Evolutionary conservation across 2,113 vertebrate genomes (phyloP), one percentile per base, ranked within the genome.

Genomic region (Oophaga pumilio): DNA sequence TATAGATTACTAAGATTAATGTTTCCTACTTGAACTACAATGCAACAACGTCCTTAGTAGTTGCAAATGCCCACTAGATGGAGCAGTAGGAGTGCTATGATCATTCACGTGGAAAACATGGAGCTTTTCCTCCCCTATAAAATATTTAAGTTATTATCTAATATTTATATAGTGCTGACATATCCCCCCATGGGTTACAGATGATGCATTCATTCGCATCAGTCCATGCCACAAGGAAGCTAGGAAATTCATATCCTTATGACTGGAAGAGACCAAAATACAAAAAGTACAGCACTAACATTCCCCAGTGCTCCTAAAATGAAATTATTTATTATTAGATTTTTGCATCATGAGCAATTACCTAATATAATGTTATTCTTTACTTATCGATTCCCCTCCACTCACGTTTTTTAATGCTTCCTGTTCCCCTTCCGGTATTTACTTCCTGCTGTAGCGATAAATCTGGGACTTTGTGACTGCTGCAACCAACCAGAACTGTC

Each of bases 141-240:
- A 74, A 50, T 50, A 28, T 24, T 79, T 79, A 17, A 79, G 26
- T 26, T 57, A 57, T 7, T 57, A 57, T 79, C 53, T 43, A 74
- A 50, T 50, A 74, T 74, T 74, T 50, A 74, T 74, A 11, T 74
- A 18, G 43, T 50, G 71, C 24, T 79, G 77, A 79, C 71, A 74
- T 49, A 50, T 50, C 50, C 50, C 26, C 24, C 43, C 49, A 33
- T 50, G 4, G 50, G 71, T 33, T 74, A 43, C 17, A 43, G 69
- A 8, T 2, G 28, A 74, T 12, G 18, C 50, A 22, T 50, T 74
- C 18, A 74, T 50, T 50, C 18, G 8, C 43, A 17, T 50, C 71
- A 50, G 71, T 43, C 43, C 43, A 74, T 50, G 8, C 17, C 5
- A 14, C 8, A 10, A 17, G 33, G 71, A 43, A 10, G 33, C 69